These are phyloP conservation scores for Amphibalanus amphitrite DNA, from an alignment of 1,140 invertebrate species.

Conservation along the genomic window DNA sequence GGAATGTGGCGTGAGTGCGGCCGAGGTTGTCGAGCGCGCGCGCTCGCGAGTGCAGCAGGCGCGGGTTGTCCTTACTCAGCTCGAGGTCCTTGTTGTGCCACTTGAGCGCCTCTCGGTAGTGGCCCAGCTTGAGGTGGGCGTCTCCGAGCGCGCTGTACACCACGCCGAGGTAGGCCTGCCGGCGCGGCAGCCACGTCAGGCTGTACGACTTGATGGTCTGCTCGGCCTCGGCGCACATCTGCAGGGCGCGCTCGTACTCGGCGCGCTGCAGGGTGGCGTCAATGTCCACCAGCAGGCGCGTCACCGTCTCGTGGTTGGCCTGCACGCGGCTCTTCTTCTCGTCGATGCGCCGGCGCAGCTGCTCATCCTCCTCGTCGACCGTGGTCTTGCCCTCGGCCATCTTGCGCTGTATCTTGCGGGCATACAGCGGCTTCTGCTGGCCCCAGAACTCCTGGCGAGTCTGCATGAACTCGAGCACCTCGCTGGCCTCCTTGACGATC, in stretches of 20 bases:
- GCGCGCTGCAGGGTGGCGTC: not conserved
- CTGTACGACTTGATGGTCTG: not conserved
- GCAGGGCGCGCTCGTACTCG: not conserved
- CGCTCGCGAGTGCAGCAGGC: not conserved
- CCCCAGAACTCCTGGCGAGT: slow-evolving; percentile 1
- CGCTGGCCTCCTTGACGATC: not conserved
- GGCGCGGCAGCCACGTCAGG: not conserved
- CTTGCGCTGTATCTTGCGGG: not conserved
- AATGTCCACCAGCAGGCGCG: not conserved
- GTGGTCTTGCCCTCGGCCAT: not conserved
- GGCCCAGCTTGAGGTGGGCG: not conserved
- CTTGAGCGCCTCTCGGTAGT: not conserved
- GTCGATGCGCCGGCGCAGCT: not conserved
- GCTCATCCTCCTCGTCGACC: not conserved
- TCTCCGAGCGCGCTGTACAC: not conserved
- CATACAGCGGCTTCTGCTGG: not conserved
- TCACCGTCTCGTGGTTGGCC: not conserved
- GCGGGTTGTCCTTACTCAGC: not conserved
- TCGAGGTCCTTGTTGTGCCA: slow-evolving; percentile 6
- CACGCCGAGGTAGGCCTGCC: not conserved
- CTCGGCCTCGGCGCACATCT: not conserved
- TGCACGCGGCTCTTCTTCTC: not conserved
- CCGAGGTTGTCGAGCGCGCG: slow-evolving; percentile 4
- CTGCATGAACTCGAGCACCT: not conserved
- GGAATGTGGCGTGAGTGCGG: not conserved